Evolutionary conservation across 2,797 vertebrate genomes (phyloP), one percentile per base, ranked within the genome.

Genomic region (Tenualosa ilisha): DNA sequence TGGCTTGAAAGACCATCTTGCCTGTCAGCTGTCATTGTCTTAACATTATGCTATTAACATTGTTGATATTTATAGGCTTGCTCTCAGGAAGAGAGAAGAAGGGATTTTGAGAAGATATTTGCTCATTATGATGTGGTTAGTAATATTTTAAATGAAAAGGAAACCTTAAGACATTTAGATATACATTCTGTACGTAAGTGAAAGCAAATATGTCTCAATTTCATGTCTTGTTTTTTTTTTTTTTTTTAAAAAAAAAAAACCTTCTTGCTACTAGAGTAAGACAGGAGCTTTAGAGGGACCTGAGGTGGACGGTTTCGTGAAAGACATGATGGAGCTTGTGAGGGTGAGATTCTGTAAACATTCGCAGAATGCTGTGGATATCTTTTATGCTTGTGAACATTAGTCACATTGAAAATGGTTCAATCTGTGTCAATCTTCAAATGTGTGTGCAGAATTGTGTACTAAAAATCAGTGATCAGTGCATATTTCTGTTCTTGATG

Each of bases 311-410:
- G 97, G 98, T 0, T 98, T 99, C 92, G 98, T 98, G 82, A 99
- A 98, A 90, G 98, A 99, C 88, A 98, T 99, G 97, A 98, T 99
- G 97, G 98, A 98, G 91, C 92, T 99, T 82, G 98, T 98, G 11
- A 97, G 97, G 97, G 98, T 98, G 87, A 85, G 40, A 13, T 22
- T 17, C 17, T 79, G 37, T 46, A 20, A 43, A 51, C 50, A 51
- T 1, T 51, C 0, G 17, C 37, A 46, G 17, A 22, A 17, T 37
- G 31, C 31, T 72, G 65, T 26, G 40, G 37, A 43, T 37, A 79
- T 20, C 24, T 68, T 37, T 54, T 13, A 49, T 49, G 56, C 22
- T 20, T 59, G 56, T 75, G 15, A 75, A 43, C 37, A 0, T 68
- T 20, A 68, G 0, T 13, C 26, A 37, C 31, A 72, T 15, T 37